phyloP scores from a whole-genome alignment of 2,888 invertebrate genomes.

The Periphyllus acericola region DNA sequence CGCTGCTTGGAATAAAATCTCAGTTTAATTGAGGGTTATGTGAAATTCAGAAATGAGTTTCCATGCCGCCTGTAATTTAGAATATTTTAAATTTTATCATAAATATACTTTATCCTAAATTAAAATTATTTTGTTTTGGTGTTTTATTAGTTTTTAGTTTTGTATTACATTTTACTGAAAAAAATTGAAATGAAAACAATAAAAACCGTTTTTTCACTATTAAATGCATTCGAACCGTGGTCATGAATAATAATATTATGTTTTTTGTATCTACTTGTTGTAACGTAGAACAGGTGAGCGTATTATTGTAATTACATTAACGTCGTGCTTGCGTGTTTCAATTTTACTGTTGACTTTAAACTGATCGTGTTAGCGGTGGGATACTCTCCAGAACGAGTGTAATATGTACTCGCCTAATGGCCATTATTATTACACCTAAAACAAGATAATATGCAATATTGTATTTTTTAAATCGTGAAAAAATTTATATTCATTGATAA shows the following conservation, averaged over 20 bases:
- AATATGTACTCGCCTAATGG: too few species aligned
- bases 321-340: not conserved
- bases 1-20: conserved; percentile 11
- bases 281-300: not conserved
- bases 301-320: not conserved
- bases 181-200: not conserved
- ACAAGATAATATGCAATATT: too few species aligned
- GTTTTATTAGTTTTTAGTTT: not conserved
- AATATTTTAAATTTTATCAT: not conserved
- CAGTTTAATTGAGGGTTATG: not conserved
- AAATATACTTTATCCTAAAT: not conserved
- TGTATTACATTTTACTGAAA: not conserved
- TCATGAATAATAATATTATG: not conserved
- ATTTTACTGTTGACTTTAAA: not conserved
- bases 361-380: not conserved
- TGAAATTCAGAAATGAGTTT: not conserved
- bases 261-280: not conserved
- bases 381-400: too few species aligned
- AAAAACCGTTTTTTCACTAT: not conserved
- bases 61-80: not conserved
- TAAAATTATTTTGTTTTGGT: not conserved
- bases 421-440: too few species aligned
- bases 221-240: not conserved
- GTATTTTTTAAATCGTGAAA: too few species aligned
- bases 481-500: too few species aligned